Evolutionary conservation across 1,140 invertebrate species (phyloP).

Genomic region (Elymnias hypermnestra): DNA sequence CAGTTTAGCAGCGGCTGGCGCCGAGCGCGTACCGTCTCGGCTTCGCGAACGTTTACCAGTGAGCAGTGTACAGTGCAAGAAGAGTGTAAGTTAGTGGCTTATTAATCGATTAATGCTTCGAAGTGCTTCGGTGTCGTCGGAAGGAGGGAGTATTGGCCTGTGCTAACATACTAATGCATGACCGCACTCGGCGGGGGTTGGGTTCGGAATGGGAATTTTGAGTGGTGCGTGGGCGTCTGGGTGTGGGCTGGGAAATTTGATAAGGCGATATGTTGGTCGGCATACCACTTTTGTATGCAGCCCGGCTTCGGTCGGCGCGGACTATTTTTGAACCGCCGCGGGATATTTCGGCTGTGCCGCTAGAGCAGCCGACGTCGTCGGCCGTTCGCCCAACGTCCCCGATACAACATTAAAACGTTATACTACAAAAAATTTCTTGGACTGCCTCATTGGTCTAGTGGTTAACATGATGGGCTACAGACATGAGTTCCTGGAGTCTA

Average conservation of each 20-base stretch:
- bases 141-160: constrained; percentile 45
- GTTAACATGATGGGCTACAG: no score
- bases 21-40: constrained; percentile 37
- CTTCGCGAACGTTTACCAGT: constrained; percentile 28
- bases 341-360: constrained; percentile 41
- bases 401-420: no score
- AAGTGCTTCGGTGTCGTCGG: constrained; percentile 47
- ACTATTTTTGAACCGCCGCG: constrained; percentile 62
- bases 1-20: constrained; percentile 49
- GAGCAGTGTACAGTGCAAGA: constrained; percentile 43
- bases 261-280: constrained; percentile 52
- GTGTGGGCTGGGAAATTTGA: constrained; percentile 69
- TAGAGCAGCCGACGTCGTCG: constrained; percentile 24
- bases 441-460: no score
- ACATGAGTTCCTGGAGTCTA: no score
- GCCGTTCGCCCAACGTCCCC: no score
- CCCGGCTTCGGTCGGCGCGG: constrained; percentile 34
- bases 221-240: constrained; percentile 38
- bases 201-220: constrained; percentile 30
- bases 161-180: constrained; percentile 69
- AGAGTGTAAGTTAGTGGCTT: constrained; percentile 58
- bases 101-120: constrained; percentile 56
- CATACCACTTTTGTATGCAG: constrained; percentile 68
- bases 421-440: no score
- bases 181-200: constrained; percentile 30